Evolutionary conservation across 92 coral and sea anemone species (phyloP), one percentile per base, ranked within the genome.

Genomic region (Pocillopora grandis): DNA sequence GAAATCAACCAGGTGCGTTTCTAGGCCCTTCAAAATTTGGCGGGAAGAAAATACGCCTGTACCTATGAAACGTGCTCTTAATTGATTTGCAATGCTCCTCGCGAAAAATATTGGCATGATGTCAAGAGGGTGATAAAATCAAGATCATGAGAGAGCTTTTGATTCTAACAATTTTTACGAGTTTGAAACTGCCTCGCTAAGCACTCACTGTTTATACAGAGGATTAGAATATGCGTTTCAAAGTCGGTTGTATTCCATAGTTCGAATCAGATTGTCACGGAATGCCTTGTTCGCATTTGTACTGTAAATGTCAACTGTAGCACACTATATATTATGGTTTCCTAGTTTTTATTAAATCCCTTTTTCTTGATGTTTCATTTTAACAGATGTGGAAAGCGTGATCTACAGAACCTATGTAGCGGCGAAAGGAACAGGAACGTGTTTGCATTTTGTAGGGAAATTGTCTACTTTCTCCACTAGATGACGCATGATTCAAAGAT

Each of bases 21-120:
- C 11, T n/a, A 49, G 11, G 19, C 4, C 36, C 52, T 73, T 83
- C 80, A 62, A 83, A 83, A 83, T 83, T 83, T 83, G 86, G 86
- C 80, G 86, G 80, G 86, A 83, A 83, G 72, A 62, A 60, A 8
- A 33, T 70, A 35, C n/a, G 18, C 15, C 2, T 33, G 16, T 70
- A n/a, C 20, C 55, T n/a, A 19, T 14, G 37, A 11, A 16, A 70
- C 55, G 73, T 35, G 21, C 42, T 12, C 18, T 42, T 12, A 23
- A 5, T 59, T 59, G 62, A 19, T 59, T 59, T 69, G 16, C 2
- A 23, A 66, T 42, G 5, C 52, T 37, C 57, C 42, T 70, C 78
- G 14, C 19, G 78, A 55, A 13, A 56, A 57, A 75, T 66, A 63
- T 79, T 66, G 64, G 62, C 33, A 35, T 17, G 10, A 16, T 17